A percentile compares a stretch with the other conserved stretches of the same genome.
These are phyloP conservation scores for Campoletis sonorensis DNA, from an alignment of 1,140 invertebrate genomes.

Conservation along the genomic window DNA sequence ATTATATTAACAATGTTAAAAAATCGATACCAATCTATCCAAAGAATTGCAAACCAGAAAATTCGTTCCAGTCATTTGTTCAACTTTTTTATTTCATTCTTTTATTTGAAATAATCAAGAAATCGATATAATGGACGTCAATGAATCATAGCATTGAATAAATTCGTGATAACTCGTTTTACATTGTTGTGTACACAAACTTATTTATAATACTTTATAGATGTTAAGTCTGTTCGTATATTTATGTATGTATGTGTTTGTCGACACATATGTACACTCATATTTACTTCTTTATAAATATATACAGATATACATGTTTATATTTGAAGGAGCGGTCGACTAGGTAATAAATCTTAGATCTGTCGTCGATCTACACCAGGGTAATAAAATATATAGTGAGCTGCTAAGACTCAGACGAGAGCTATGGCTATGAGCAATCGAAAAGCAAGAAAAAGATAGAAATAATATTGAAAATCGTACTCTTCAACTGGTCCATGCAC, in stretches of 20 bases:
- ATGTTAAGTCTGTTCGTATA: conserved; percentile 2
- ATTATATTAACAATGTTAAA: neutral
- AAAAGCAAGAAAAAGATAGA: conserved; percentile 29
- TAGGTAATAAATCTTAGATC: conserved; percentile 55
- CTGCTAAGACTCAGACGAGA: neutral
- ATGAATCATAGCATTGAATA: conserved; percentile 37
- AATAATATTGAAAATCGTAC: conserved; percentile 53
- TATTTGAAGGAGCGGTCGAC: conserved; percentile 41
- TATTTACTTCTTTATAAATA: conserved; percentile 37
- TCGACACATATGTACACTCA: conserved; percentile 8
- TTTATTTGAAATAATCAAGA: conserved; percentile 1
- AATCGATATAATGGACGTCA: conserved; percentile 20
- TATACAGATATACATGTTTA: conserved; percentile 36
- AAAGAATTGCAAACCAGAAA: neutral
- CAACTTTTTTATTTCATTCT: neutral
- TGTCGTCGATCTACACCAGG: conserved; percentile 57
- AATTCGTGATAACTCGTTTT: conserved; percentile 32
- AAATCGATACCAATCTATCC: neutral
- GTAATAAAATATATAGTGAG: conserved; percentile 51
- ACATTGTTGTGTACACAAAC: neutral
- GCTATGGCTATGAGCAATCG: neutral
- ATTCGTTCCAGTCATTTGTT: neutral
- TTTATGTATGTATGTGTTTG: conserved; percentile 7
- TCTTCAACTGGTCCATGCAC: conserved; percentile 26
- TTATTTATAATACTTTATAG: neutral